A percentile compares a stretch with the other conserved stretches of the same genome.
Evolutionary conservation across 2,888 invertebrate genomes (phyloP).

Genomic region (Eucriotettix oculatus): DNA sequence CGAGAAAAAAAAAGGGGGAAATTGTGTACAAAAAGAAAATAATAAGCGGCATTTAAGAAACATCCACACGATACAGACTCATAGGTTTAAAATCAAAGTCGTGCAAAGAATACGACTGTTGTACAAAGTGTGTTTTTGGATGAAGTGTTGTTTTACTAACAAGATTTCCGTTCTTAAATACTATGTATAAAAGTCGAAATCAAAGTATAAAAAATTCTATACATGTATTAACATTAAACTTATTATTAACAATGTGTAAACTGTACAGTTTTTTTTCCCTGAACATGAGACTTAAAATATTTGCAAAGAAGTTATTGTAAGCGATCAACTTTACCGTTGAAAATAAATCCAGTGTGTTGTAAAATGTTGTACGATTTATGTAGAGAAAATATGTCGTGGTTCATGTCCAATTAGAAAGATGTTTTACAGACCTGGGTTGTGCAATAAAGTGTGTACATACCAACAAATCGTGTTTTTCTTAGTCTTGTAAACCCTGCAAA

Average conservation of each 20-base stretch:
- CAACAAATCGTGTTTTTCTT: not conserved
- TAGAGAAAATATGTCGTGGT: constrained; percentile 5
- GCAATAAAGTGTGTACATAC: constrained; percentile 12
- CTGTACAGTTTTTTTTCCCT: not conserved
- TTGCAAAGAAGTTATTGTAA: not conserved
- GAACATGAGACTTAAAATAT: not conserved
- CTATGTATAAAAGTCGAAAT: not conserved
- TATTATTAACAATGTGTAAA: not conserved
- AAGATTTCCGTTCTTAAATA: not conserved
- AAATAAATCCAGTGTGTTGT: not conserved
- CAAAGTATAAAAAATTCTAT: not conserved
- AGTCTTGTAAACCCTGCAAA: no score
- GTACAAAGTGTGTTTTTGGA: not conserved
- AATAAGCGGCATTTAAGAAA: no score
- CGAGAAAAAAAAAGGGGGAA: no score
- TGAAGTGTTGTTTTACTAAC: not conserved
- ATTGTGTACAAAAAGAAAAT: no score
- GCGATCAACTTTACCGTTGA: not conserved
- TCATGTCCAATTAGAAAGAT: constrained; percentile 3
- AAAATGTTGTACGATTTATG: constrained; percentile 3
- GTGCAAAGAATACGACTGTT: not conserved
- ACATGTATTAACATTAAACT: not conserved
- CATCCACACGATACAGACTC: no score
- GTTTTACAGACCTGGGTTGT: constrained; percentile 11
- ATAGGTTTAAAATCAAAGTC: no score